Evolutionary conservation across 64 coral and sea anemone genomes (phyloP), one percentile per base, ranked within the genome.

Genomic region (Trachythela sp.): DNA sequence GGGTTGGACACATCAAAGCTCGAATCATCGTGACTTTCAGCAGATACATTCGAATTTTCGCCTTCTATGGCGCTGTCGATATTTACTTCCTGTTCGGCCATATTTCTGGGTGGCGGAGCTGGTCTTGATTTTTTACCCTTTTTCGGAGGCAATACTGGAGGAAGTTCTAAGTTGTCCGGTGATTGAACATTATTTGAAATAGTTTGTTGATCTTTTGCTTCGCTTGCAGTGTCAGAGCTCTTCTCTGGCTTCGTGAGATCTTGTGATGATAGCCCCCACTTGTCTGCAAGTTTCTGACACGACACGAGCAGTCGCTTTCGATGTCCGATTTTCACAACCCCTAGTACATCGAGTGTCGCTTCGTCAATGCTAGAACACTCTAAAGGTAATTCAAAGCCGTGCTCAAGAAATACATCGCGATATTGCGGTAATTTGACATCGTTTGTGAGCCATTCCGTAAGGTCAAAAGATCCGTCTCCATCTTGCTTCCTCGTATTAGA

Each of bases 61-160:
- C 34, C 75, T 35, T 36, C 34, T 15, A 80, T 35, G 31, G 31
- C 75, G 75, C 0, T 37, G 15, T 80, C 75, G 75, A 14, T 37
- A 80, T 80, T 80, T 80, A 80, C 75, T 80, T 80, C 75, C 75
- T 80, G 75, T 80, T 80, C 37, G 32, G 33, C 75, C 31, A 80
- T 39, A 80, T 13, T 80, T 80, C 75, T 80, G 8, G 75, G 75
- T 35, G 75, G 75, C 20, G 75, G 75, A 17, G 31, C 8, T 39
- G 75, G 75, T 15, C 33, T 20, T 17, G 75, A 14, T 80, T 80
- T 80, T 35, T 29, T 80, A 17, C 30, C 37, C 75, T 35, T 80
- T 39, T 80, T 80, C 15, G 75, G 75, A 80, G 75, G 75, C 31
- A 80, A 39, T 29, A 38, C 3, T 13, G 75, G 75, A 80, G 75